Evolutionary conservation across 2,797 vertebrate genomes (phyloP).

Genomic region (Epinephelus malabaricus): DNA sequence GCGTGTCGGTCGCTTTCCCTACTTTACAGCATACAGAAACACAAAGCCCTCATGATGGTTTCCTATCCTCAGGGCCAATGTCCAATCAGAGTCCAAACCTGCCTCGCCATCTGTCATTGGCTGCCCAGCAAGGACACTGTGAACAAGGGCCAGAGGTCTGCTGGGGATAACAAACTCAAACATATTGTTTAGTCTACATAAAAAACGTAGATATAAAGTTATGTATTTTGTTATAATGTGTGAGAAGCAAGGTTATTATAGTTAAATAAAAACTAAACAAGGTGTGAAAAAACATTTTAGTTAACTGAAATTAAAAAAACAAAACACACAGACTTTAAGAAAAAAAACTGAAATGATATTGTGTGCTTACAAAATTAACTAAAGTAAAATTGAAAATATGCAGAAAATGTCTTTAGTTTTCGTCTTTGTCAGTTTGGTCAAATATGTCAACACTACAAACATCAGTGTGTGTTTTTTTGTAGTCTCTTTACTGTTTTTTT

Average conservation of each 20-base stretch:
- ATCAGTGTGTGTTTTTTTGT: too few relatives aligned
- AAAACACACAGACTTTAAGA: too few relatives aligned
- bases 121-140: slow-evolving; percentile 48
- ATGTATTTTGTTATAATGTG: background rate
- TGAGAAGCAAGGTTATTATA: background rate
- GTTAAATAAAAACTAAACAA: too few relatives aligned
- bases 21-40: background rate
- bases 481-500: too few relatives aligned
- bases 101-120: slow-evolving; percentile 71
- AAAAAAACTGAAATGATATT: too few relatives aligned
- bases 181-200: background rate
- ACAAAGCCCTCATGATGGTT: slow-evolving; percentile 36
- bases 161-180: background rate
- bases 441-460: too few relatives aligned
- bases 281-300: too few relatives aligned
- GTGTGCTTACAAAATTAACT: too few relatives aligned
- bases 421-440: too few relatives aligned
- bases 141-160: slow-evolving; percentile 12
- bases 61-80: slow-evolving; percentile 55
- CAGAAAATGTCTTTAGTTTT: too few relatives aligned
- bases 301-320: too few relatives aligned
- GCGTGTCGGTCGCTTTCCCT: background rate
- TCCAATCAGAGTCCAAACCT: slow-evolving; percentile 62
- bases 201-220: background rate
- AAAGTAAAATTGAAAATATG: too few relatives aligned